Evolutionary conservation across 2,888 invertebrate species (phyloP).

Genomic region (Amphipyra berbera): DNA sequence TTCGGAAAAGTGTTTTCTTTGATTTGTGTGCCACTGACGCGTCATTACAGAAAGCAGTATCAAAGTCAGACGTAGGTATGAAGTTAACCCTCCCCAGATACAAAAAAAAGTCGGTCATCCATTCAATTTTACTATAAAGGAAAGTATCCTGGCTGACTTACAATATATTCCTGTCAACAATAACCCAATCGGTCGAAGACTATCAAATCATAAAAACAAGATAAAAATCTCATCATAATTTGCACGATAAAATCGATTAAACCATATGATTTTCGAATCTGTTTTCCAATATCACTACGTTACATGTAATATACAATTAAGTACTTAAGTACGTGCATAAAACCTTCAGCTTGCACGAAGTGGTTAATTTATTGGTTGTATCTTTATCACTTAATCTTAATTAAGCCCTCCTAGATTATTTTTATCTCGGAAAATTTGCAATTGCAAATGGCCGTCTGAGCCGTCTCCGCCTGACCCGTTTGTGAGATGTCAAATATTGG

Average conservation of each 20-base stretch:
- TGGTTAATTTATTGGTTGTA: slow-evolving; percentile 60
- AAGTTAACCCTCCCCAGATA: too few relatives aligned
- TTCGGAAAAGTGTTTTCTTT: slow-evolving; percentile 32
- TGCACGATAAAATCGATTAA: slow-evolving; percentile 30
- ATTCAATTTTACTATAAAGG: neutral
- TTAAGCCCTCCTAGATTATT: slow-evolving; percentile 82
- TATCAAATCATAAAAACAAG: slow-evolving; percentile 14
- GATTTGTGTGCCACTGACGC: slow-evolving; percentile 9
- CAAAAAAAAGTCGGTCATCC: neutral
- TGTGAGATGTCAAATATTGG: slow-evolving; percentile 86
- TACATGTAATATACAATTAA: slow-evolving; percentile 27
- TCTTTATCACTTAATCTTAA: slow-evolving; percentile 80
- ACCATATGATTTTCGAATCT: slow-evolving; percentile 33
- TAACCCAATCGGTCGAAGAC: neutral
- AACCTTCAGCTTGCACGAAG: slow-evolving; percentile 59
- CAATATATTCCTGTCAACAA: neutral
- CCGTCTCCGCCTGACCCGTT: slow-evolving; percentile 83
- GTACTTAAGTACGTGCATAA: slow-evolving; percentile 45
- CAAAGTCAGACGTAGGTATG: too few relatives aligned
- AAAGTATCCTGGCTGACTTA: too few relatives aligned
- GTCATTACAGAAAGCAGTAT: slow-evolving; percentile 4
- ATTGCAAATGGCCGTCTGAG: slow-evolving; percentile 82
- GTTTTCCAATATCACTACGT: slow-evolving; percentile 30
- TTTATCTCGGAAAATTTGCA: slow-evolving; percentile 88
- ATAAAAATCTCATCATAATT: slow-evolving; percentile 28